Conservation (phyloP, 2,797 vertebrate genomes). For the Cynopterus sphinx region DNA sequence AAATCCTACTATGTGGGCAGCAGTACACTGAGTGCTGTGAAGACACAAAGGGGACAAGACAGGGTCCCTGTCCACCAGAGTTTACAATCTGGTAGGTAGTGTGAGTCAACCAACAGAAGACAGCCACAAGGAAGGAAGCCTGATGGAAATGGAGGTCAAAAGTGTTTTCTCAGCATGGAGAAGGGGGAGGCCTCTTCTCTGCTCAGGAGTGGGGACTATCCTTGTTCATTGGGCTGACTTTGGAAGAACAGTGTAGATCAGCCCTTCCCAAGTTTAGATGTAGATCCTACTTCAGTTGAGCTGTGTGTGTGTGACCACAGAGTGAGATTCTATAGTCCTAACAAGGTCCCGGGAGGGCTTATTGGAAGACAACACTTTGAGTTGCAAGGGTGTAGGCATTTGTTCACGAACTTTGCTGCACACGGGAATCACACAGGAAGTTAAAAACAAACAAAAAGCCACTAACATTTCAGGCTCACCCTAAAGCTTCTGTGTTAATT, state of each 20-base stretch:
- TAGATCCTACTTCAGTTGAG: background rate
- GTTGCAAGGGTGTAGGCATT: background rate
- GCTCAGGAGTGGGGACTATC: too few species aligned
- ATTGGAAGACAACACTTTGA: background rate
- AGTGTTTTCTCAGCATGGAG: background rate
- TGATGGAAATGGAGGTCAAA: rapidly evolving
- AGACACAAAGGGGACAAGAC: background rate
- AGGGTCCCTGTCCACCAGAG: background rate
- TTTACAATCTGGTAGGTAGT: background rate
- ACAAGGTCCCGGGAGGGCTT: background rate
- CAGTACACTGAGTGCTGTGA: background rate
- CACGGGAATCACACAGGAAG: background rate
- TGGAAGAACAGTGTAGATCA: background rate
- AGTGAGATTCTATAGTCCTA: background rate
- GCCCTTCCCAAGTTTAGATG: background rate
- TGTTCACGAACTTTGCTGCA: background rate
- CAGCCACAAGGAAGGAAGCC: background rate
- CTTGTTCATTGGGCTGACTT: background rate
- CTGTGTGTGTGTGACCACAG: too few species aligned
- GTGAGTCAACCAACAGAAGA: background rate
- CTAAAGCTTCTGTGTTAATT: background rate
- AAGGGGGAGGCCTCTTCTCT: background rate
- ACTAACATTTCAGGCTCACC: background rate
- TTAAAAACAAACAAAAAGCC: background rate
- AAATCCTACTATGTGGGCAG: background rate